Conservation (phyloP, 1,140 invertebrate species). For the Neoseiulus cucumeris region DNA sequence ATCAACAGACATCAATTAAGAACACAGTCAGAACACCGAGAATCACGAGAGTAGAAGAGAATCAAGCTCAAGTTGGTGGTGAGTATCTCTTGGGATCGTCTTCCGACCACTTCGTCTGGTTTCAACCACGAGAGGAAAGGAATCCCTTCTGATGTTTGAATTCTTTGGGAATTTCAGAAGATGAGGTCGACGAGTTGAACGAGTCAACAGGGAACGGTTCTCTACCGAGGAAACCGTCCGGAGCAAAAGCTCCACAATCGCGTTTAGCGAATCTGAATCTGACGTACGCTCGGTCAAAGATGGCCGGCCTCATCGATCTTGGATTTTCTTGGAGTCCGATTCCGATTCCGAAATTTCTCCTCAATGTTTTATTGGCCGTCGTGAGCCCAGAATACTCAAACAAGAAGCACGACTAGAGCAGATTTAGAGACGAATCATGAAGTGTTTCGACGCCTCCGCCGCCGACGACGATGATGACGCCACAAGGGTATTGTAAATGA, state of each 20-base stretch:
- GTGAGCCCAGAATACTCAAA: neutral
- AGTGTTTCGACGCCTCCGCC: no score
- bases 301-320: neutral
- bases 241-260: neutral
- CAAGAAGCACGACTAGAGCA: no score
- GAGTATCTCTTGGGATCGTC: no score
- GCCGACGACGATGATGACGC: no score
- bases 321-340: neutral
- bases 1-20: neutral
- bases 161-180: no score
- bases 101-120: no score
- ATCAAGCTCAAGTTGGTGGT: no score
- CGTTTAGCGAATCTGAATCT: neutral
- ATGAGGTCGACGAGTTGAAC: no score
- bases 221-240: neutral
- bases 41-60: neutral
- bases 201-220: neutral
- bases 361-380: neutral
- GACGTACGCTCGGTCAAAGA: neutral
- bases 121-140: no score
- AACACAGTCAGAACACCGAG: neutral
- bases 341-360: neutral
- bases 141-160: no score
- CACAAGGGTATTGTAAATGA: no score
- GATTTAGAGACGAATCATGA: no score